phyloP scores from a whole-genome alignment of 2,888 invertebrate genomes.

The Lepidochrysops patricia region DNA sequence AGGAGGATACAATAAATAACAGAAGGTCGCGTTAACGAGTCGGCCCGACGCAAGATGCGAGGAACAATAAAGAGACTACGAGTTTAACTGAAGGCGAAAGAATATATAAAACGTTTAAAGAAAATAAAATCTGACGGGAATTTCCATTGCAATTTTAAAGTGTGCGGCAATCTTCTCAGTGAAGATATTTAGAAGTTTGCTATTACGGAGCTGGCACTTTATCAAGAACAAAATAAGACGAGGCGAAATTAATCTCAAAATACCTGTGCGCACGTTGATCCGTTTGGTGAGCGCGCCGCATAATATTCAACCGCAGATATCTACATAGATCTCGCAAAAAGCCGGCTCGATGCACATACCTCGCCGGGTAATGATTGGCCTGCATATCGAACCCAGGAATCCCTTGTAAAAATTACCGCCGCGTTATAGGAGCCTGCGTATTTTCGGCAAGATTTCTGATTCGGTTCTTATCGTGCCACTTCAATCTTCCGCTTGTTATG shows the following conservation, averaged over 20 bases:
- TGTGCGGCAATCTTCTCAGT: constrained; percentile 12
- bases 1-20: constrained; percentile 71
- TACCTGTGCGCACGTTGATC: constrained; percentile 47
- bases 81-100: constrained; percentile 51
- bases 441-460: constrained; percentile 71
- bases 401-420: constrained; percentile 67
- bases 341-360: constrained; percentile 43
- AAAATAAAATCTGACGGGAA: constrained; percentile 18
- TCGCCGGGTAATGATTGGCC: constrained; percentile 58
- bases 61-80: constrained; percentile 62
- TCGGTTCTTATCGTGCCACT: constrained; percentile 63
- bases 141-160: constrained; percentile 11
- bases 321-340: constrained; percentile 57
- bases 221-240: constrained; percentile 28
- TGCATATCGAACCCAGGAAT: constrained; percentile 64
- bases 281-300: constrained; percentile 42
- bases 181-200: constrained; percentile 18
- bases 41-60: constrained; percentile 51
- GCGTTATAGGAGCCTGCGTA: constrained; percentile 57
- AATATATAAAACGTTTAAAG: constrained; percentile 36
- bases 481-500: constrained; percentile 67
- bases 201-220: constrained; percentile 23
- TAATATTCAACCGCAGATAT: constrained; percentile 50
- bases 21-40: constrained; percentile 71
- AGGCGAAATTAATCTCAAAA: constrained; percentile 38